Percentiles rank a stretch among this genome's conserved stretches.
Conservation (phyloP, 2,113 vertebrate species). For the Laticauda colubrina region DNA sequence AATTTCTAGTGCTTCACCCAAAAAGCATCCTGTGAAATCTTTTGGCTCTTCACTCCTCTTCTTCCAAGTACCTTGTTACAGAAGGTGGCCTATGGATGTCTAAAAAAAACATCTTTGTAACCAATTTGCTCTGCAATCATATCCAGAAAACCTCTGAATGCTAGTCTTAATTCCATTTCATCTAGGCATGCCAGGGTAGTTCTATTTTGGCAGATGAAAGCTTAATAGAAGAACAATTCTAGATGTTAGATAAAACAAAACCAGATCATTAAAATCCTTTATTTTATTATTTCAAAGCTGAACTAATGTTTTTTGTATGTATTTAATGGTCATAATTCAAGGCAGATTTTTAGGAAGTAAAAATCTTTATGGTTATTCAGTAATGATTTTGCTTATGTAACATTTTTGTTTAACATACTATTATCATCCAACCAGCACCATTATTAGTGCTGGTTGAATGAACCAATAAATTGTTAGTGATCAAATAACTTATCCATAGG, state of each 20-base stretch:
- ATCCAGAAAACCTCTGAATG: background rate
- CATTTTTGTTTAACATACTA: background rate
- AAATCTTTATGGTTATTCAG: background rate
- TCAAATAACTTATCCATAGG: background rate
- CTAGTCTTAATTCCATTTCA: background rate
- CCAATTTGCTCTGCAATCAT: background rate
- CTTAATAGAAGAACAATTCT: background rate
- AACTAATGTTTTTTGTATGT: background rate
- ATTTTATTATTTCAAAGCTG: background rate
- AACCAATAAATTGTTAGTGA: background rate
- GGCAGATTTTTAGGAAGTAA: background rate
- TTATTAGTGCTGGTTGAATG: background rate
- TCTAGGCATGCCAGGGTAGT: background rate
- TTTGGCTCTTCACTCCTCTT: background rate
- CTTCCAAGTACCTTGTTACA: background rate
- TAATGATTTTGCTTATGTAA: background rate
- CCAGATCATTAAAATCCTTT: background rate
- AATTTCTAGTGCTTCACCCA: background rate
- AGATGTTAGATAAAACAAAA: background rate
- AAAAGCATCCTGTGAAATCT: background rate
- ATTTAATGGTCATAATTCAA: background rate
- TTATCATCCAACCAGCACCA: background rate
- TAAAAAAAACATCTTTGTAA: background rate
- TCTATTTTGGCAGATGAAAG: background rate
- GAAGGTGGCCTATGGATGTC: background rate